phyloP scores from a whole-genome alignment of 2,113 vertebrate genomes.

The Apus apus region DNA sequence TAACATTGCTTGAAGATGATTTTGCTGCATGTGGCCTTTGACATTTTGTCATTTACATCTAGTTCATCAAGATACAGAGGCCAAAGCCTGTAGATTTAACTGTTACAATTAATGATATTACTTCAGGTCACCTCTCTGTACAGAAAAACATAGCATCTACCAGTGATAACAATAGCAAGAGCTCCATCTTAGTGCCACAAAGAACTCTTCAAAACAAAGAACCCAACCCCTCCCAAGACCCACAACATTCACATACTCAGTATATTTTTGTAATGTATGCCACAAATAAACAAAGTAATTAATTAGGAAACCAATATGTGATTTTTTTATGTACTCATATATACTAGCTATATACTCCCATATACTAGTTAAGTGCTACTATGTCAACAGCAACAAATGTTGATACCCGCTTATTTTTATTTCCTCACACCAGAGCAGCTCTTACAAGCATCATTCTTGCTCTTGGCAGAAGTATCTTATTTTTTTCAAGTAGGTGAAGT shows the following conservation, averaged over 20 bases:
- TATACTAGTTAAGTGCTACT: background rate
- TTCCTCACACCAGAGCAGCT: background rate
- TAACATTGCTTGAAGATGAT: background rate
- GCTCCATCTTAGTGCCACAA: background rate
- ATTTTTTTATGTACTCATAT: background rate
- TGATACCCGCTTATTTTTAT: background rate
- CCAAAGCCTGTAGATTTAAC: background rate
- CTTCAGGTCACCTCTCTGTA: background rate
- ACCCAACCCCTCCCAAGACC: background rate
- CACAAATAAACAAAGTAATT: background rate
- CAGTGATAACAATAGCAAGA: background rate
- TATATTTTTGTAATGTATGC: background rate
- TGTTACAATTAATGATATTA: slow-evolving; percentile 13
- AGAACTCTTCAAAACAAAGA: background rate
- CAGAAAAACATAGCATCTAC: background rate
- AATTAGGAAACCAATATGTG: background rate
- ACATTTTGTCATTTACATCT: background rate
- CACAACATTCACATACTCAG: background rate
- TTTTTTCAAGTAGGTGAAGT: background rate
- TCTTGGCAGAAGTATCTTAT: background rate
- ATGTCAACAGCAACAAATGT: background rate
- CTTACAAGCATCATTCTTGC: background rate
- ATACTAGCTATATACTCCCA: background rate
- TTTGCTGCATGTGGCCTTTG: fast-evolving
- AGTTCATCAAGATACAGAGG: background rate